Evolutionary conservation across 1,140 invertebrate species (phyloP), one percentile per base, ranked within the genome.

Genomic region (Drosophila littoralis): DNA sequence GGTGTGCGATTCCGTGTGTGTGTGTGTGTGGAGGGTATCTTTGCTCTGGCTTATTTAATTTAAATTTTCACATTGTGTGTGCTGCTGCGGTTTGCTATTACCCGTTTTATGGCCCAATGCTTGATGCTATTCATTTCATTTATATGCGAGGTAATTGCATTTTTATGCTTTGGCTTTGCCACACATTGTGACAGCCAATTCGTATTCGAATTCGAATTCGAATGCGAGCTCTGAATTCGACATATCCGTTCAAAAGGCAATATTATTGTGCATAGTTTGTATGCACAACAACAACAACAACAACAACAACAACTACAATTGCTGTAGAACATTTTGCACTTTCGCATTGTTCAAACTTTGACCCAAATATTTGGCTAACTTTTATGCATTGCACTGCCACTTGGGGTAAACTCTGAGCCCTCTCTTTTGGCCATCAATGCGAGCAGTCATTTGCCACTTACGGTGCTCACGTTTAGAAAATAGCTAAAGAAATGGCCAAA

Each of bases 341-440:
- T 13, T 60, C 54, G 70, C 58, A 83, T 77, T 89, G 84, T 80
- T 89, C 78, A 75, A 75, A 66, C 75, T 75, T 75, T 89, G 79
- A 88, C 84, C 79, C 66, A 77, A 83, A 83, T 83, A 83, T 80
- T 77, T 74, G 45, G 35, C 22, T 6, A 86, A 83, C 66, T 79
- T 79, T 79, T 73, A 33, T 52, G 59, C 64, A 64, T 32, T 13
- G 57, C 35, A 71, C 48, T 33, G 48, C 2, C 72, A 74, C 36
- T 69, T 52, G 42, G 46, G 46, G 42, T 54, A 12, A 68, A 55
- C 12, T 8, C n/a, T 50, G 36, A 60, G 8, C 45, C 12, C 5
- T 17, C 6, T 6, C 57, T 51, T 51, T n/a, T 33, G 60, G 45
- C 38, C 78, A 61, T n/a, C 48, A 17, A 7, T 59, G 22, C 55